These are phyloP conservation scores for Apantesis nais DNA, from an alignment of 2,888 invertebrate species.

Conservation along the genomic window DNA sequence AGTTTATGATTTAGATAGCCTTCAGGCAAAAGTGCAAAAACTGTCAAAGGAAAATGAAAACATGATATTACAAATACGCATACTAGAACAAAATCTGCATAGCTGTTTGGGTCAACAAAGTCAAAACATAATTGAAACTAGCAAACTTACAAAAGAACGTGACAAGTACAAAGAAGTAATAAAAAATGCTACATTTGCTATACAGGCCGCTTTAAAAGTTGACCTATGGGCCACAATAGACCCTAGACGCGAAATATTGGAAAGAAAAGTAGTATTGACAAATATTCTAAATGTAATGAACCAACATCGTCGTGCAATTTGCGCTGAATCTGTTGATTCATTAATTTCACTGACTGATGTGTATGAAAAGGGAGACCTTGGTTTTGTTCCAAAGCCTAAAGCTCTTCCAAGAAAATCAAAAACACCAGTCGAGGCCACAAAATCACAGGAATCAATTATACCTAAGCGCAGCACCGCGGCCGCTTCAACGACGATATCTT, in stretches of 20 bases:
- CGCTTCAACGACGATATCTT: conserved; percentile 51
- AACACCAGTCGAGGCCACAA: neutral
- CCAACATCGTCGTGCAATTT: conserved; percentile 68
- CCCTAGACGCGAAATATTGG: conserved; percentile 72
- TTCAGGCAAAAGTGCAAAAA: conserved; percentile 68
- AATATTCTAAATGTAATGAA: conserved; percentile 83
- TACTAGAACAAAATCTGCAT: conserved; percentile 86
- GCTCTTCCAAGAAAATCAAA: conserved; percentile 7
- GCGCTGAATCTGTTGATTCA: conserved; percentile 75
- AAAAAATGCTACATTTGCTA: conserved; percentile 85
- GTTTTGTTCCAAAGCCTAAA: conserved; percentile 85
- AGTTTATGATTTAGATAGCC: conserved; percentile 68
- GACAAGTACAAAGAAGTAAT: conserved; percentile 86
- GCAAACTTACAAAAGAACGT: conserved; percentile 82
- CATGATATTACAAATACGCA: conserved; percentile 74
- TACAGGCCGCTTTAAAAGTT: conserved; percentile 86
- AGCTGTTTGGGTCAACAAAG: conserved; percentile 78
- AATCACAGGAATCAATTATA: conserved; percentile 13
- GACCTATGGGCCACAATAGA: conserved; percentile 72
- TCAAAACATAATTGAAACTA: conserved; percentile 73
- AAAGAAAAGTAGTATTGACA: conserved; percentile 80
- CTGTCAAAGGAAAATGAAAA: conserved; percentile 76
- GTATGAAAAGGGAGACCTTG: conserved; percentile 88
- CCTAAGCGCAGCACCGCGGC: conserved; percentile 21
- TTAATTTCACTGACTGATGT: conserved; percentile 81